These are phyloP conservation scores for Drosophila helvetica DNA, from an alignment of 2,888 invertebrate genomes.

Conservation along the genomic window DNA sequence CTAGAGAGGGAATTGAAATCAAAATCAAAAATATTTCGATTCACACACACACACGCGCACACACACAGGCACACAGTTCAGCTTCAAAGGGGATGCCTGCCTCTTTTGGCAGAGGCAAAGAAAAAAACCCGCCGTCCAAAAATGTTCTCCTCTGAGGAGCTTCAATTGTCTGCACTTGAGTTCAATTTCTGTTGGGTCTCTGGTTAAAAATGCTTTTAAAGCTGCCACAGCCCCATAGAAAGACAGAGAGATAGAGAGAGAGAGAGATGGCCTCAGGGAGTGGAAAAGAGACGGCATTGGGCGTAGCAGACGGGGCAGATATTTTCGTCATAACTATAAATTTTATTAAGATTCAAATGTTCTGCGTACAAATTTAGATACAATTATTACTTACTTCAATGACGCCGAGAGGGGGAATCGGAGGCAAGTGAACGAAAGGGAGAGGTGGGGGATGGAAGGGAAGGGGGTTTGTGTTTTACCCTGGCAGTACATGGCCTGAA, in stretches of 20 bases:
- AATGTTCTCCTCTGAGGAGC: constrained; percentile 47
- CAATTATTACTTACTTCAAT: constrained; percentile 68
- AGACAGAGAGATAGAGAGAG: constrained; percentile 7
- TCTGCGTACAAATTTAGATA: constrained; percentile 69
- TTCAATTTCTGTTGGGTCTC: constrained; percentile 69
- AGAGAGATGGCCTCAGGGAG: background rate
- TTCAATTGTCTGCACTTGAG: constrained; percentile 80
- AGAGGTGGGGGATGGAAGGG: background rate
- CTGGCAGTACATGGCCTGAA: background rate
- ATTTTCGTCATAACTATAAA: constrained; percentile 77
- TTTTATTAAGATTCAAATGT: constrained; percentile 75
- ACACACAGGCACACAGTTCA: constrained; percentile 23
- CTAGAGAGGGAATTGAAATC: constrained; percentile 15
- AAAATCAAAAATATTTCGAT: constrained; percentile 32
- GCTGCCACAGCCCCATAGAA: constrained; percentile 29
- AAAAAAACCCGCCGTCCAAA: constrained; percentile 38
- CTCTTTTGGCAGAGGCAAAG: background rate
- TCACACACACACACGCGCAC: background rate
- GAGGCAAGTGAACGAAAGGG: background rate
- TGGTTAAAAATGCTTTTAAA: constrained; percentile 65
- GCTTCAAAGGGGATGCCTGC: constrained; percentile 57
- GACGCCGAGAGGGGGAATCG: constrained; percentile 23
- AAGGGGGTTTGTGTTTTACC: background rate
- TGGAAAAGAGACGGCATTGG: background rate
- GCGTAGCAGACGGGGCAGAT: background rate